Evolutionary conservation across 2,888 invertebrate genomes (phyloP), one percentile per base, ranked within the genome.

Genomic region (Polydesmus complanatus): DNA sequence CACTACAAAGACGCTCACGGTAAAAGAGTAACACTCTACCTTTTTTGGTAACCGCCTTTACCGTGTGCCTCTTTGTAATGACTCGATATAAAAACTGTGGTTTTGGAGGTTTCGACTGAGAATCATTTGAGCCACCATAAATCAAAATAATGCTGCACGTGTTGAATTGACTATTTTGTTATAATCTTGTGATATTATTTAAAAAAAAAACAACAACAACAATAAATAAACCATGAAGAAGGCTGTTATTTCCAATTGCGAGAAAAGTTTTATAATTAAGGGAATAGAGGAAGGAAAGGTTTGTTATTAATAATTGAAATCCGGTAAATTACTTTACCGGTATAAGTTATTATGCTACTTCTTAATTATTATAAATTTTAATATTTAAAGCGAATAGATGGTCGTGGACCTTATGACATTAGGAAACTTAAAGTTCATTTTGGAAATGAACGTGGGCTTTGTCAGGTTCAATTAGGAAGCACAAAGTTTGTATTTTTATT

Each of bases 401-500:
- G 88, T 2, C 79, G 91, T 68, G 79, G 77, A 67, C 81, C 84
- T 64, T 79, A 84, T 68, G 88, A 90, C 72, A 84, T 83, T 65
- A 79, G 91, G 66, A 77, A 80, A 27, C 72, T 88, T 19, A 77
- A 81, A 67, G 83, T 91, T 63, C 77, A 81, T 66, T 90, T 87
- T 73, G 89, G 89, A 21, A 80, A 82, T n/a, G 86, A 86, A 65
- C 89, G 85, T 81, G 91, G 91, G 50, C 84, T 83, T 67, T 89
- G 86, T 68, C 77, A 83, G 65, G 87, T 87, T 8, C 79, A 83
- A 5, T 74, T 90, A 61, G 90, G 90, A 56, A 83, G 85, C 73
- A 90, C 91, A 5, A 82, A 79, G 86, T 86, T 77, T 73, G 66
- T 27, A 56, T 18, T 2, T n/a, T 27, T 18, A 18, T 19, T 21